Conservation (phyloP, 2,888 invertebrate genomes). For the Rhingia campestris region DNA sequence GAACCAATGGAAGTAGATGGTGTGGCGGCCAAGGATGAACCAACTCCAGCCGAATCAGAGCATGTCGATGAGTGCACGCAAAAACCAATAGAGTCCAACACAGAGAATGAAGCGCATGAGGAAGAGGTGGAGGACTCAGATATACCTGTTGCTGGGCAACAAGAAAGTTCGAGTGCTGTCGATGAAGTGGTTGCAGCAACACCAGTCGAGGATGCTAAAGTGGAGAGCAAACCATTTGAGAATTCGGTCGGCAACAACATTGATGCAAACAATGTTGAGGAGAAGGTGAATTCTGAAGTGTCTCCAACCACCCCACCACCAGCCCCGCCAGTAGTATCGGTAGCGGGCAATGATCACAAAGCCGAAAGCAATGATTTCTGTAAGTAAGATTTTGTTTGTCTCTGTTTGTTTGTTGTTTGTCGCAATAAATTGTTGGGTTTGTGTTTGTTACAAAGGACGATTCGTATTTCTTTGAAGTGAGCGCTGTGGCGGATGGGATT, state of each 20-base stretch:
- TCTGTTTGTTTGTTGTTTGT: neutral
- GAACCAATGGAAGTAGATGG: constrained; percentile 82
- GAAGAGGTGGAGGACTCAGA: constrained; percentile 54
- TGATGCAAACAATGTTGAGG: constrained; percentile 50
- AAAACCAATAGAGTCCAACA: constrained; percentile 50
- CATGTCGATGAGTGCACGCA: constrained; percentile 28
- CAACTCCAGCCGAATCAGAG: constrained; percentile 40
- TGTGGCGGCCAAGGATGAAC: constrained; percentile 59
- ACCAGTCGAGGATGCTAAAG: constrained; percentile 26
- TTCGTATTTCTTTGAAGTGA: constrained; percentile 1
- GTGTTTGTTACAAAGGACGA: constrained; percentile 13
- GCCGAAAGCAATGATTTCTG: constrained; percentile 70
- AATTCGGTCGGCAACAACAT: constrained; percentile 53
- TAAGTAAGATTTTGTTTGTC: constrained; percentile 33
- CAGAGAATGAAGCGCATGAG: constrained; percentile 43
- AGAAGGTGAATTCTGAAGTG: constrained; percentile 49
- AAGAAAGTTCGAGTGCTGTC: constrained; percentile 63
- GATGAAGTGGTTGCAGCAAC: constrained; percentile 14
- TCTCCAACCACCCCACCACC: constrained; percentile 41
- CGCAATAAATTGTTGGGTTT: constrained; percentile 15
- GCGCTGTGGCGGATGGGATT: neutral
- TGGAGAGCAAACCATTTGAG: constrained; percentile 40
- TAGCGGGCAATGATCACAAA: constrained; percentile 64
- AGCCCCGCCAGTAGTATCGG: constrained; percentile 45
- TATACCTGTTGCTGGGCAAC: constrained; percentile 53